Percentiles rank a stretch among this genome's conserved stretches.
Conservation (phyloP, 2,888 invertebrate species). For the Luperina testacea region DNA sequence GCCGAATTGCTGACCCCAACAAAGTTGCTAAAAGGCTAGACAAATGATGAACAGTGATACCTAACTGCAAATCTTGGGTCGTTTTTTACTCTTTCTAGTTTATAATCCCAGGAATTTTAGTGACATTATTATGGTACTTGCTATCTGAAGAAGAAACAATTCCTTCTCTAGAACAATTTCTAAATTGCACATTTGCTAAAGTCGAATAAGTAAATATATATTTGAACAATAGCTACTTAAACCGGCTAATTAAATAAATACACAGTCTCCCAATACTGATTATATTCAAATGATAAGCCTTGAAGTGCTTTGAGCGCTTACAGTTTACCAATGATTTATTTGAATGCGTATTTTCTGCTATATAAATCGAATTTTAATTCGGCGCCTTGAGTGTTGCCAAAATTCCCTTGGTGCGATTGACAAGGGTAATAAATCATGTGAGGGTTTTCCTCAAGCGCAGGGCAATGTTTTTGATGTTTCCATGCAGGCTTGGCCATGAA, state of each 20-base stretch:
- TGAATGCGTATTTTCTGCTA: constrained; percentile 29
- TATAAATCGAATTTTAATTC: constrained; percentile 49
- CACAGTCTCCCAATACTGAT: constrained; percentile 12
- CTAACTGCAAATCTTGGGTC: neutral
- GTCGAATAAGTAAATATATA: neutral
- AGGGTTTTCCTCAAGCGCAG: constrained; percentile 41
- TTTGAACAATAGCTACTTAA: neutral
- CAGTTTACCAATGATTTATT: constrained; percentile 43
- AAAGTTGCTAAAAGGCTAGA: neutral
- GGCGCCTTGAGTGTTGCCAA: constrained; percentile 33
- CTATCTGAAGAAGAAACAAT: neutral
- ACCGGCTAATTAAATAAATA: constrained; percentile 6
- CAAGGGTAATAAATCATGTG: constrained; percentile 24
- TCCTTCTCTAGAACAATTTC: neutral
- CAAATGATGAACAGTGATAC: neutral
- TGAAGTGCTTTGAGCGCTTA: constrained; percentile 24
- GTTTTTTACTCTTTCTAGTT: too few relatives aligned
- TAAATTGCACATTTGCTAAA: neutral
- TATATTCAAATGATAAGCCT: constrained; percentile 51
- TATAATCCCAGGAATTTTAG: neutral
- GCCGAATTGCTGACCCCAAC: too few relatives aligned
- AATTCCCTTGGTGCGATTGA: constrained; percentile 21
- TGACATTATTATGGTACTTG: neutral
- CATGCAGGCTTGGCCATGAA: constrained; percentile 19
- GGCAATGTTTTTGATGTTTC: constrained; percentile 8